These are phyloP conservation scores for Noturus placidus DNA, from an alignment of 2,113 vertebrate genomes.

Conservation along the genomic window DNA sequence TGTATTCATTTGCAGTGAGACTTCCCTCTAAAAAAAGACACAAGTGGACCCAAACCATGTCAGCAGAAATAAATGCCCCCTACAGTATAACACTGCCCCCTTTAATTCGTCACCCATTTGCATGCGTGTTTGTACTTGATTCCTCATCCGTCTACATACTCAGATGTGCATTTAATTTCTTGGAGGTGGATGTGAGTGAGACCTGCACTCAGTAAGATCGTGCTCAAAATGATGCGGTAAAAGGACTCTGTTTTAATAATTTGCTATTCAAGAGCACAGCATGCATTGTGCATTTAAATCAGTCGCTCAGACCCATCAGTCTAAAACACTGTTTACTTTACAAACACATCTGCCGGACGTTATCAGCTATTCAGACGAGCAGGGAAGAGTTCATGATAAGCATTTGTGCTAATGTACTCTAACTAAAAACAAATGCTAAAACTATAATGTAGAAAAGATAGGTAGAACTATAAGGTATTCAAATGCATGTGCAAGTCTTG, in stretches of 20 bases:
- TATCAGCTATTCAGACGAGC: neutral
- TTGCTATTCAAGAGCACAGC: conserved; percentile 36
- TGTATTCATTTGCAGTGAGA: no score
- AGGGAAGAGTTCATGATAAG: neutral
- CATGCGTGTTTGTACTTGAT: neutral
- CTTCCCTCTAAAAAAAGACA: no score
- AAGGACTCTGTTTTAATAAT: conserved; percentile 41
- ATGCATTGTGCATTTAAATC: conserved; percentile 44
- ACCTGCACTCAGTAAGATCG: neutral
- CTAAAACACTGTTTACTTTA: neutral
- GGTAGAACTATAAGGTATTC: neutral
- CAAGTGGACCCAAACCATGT: neutral
- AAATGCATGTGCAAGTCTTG: neutral
- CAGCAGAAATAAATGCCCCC: neutral
- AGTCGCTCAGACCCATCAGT: conserved; percentile 23
- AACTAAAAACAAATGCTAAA: neutral
- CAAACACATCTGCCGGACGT: conserved; percentile 9
- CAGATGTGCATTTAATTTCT: neutral
- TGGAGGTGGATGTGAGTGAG: neutral
- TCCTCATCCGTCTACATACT: neutral
- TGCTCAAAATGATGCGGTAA: conserved; percentile 38
- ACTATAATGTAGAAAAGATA: neutral
- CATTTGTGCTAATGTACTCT: neutral
- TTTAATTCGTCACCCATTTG: neutral
- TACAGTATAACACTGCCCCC: neutral